phyloP scores from a whole-genome alignment of 2,113 vertebrate species.

The Trinectes maculatus region DNA sequence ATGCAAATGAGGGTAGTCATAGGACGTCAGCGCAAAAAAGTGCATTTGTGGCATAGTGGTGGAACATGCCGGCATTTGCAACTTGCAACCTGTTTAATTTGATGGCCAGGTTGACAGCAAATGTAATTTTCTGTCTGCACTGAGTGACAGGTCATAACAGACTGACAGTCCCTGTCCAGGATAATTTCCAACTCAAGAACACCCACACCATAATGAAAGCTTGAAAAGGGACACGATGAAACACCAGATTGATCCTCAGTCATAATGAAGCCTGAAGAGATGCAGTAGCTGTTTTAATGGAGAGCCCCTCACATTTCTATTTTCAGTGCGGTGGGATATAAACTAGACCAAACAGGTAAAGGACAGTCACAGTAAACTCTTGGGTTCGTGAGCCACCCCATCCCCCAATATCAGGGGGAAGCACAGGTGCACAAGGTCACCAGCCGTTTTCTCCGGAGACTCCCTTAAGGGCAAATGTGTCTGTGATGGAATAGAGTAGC shows the following conservation, averaged over 20 bases:
- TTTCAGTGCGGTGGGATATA: conserved; percentile 14
- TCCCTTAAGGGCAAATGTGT: conserved; percentile 71
- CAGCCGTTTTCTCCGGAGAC: conserved; percentile 57
- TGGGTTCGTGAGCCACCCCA: conserved; percentile 29
- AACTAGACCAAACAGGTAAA: conserved; percentile 44
- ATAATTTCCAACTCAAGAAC: conserved; percentile 92
- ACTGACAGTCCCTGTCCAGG: conserved; percentile 85
- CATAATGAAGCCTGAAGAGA: conserved; percentile 86
- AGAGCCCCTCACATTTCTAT: background rate
- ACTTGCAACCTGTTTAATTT: conserved; percentile 82
- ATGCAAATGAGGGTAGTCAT: conserved; percentile 66
- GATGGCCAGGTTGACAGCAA: conserved; percentile 85
- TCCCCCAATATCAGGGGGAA: conserved; percentile 31
- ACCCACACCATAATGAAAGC: conserved; percentile 79
- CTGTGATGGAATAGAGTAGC: conserved; percentile 79
- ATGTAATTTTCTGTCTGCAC: conserved; percentile 85
- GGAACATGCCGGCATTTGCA: conserved; percentile 56
- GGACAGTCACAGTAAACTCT: conserved; percentile 49
- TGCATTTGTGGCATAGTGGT: conserved; percentile 46
- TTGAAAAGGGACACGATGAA: conserved; percentile 60
- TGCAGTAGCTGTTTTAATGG: conserved; percentile 61
- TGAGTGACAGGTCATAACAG: conserved; percentile 89
- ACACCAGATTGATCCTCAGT: conserved; percentile 86
- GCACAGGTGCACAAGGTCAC: conserved; percentile 77
- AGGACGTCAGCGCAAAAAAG: conserved; percentile 49